Evolutionary conservation across 2,888 invertebrate genomes (phyloP).

Genomic region (Hypena proboscidalis): DNA sequence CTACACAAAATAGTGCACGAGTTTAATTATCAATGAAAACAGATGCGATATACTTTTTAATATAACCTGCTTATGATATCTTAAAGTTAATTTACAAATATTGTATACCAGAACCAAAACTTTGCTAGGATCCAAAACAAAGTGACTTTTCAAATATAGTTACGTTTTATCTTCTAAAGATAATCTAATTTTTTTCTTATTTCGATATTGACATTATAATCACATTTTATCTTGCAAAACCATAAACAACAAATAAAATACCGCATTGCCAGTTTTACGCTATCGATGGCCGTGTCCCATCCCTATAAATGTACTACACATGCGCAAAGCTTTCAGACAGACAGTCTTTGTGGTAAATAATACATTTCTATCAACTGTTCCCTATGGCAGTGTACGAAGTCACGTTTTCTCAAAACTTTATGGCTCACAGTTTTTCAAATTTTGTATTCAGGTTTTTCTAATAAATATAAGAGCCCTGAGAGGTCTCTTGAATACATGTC

Average conservation of each 20-base stretch:
- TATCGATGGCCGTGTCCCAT: slow-evolving; percentile 26
- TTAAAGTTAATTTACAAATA: too few species aligned
- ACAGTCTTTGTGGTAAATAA: slow-evolving; percentile 63
- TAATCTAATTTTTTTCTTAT: too few species aligned
- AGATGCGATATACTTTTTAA: too few species aligned
- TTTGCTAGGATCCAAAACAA: too few species aligned
- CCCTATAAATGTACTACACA: slow-evolving; percentile 61
- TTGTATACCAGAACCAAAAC: too few species aligned
- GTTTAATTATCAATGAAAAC: too few species aligned
- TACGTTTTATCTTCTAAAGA: too few species aligned
- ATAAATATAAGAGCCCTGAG: not conserved
- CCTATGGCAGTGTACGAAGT: slow-evolving; percentile 17
- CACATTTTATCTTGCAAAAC: too few species aligned
- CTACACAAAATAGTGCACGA: too few species aligned
- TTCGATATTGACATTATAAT: too few species aligned
- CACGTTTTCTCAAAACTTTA: slow-evolving; percentile 25
- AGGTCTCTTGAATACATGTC: not conserved
- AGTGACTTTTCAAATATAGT: too few species aligned
- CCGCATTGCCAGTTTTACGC: slow-evolving; percentile 24
- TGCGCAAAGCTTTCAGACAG: slow-evolving; percentile 58
- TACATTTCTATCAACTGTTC: slow-evolving; percentile 48
- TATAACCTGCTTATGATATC: too few species aligned
- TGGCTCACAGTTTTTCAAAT: slow-evolving; percentile 4
- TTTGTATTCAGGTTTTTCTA: not conserved
- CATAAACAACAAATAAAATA: slow-evolving; percentile 1